These are phyloP conservation scores for Dugesia japonica DNA, from an alignment of 2,888 invertebrate genomes.

Conservation along the genomic window DNA sequence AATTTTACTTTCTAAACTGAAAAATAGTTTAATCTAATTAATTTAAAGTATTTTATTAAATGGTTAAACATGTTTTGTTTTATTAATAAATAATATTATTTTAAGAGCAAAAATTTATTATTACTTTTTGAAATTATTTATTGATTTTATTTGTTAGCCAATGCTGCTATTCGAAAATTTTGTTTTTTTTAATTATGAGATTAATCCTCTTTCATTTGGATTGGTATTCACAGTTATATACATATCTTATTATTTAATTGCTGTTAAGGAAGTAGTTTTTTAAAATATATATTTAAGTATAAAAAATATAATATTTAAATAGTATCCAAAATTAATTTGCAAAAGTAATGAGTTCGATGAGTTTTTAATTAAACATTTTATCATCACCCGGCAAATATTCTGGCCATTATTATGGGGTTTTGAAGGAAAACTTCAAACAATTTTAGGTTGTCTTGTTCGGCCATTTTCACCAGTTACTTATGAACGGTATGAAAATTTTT, in stretches of 20 bases:
- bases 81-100: neutral
- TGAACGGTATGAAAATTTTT: neutral
- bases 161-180: neutral
- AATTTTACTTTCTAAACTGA: no score
- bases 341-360: neutral
- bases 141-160: neutral
- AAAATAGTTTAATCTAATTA: no score
- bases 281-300: neutral
- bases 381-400: neutral
- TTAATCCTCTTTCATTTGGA: neutral
- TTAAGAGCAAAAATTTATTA: neutral
- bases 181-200: slow-evolving; percentile 9
- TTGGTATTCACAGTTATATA: slow-evolving; percentile 1
- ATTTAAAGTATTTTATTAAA: no score
- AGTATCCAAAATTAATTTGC: slow-evolving; percentile 3
- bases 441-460: neutral
- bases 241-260: neutral
- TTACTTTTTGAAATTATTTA: neutral
- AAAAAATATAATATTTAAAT: no score
- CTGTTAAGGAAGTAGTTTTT: neutral
- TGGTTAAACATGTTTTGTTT: slow-evolving; percentile 7
- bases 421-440: neutral
- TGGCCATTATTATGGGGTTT: slow-evolving; percentile 2
- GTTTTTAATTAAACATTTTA: neutral
- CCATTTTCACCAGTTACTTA: neutral